These are phyloP conservation scores for Pheosia tremula DNA, from an alignment of 2,888 invertebrate species.

Conservation along the genomic window DNA sequence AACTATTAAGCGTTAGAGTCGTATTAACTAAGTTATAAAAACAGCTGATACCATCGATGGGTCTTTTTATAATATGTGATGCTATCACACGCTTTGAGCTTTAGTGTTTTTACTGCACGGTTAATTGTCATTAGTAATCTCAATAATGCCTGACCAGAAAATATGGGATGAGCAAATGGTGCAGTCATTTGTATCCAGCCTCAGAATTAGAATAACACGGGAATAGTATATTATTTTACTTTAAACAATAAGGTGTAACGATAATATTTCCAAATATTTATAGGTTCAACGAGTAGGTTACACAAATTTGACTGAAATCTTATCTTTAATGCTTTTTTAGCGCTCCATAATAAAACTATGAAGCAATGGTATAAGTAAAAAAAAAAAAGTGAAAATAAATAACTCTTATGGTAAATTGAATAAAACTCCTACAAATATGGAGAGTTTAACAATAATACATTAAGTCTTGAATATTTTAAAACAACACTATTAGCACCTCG, in stretches of 20 bases:
- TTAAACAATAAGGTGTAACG: no score
- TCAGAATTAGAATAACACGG: no score
- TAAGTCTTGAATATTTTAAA: not conserved
- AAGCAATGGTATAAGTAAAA: no score
- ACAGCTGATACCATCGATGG: conserved; percentile 3
- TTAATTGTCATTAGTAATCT: conserved; percentile 1
- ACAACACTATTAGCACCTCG: not conserved
- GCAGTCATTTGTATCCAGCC: not conserved
- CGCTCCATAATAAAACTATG: no score
- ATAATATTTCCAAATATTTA: no score
- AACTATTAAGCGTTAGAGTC: not conserved
- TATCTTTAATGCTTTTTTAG: no score
- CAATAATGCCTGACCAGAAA: not conserved
- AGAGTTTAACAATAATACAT: not conserved
- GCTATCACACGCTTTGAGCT: not conserved
- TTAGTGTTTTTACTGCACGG: not conserved
- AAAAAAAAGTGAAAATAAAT: no score
- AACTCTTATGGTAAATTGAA: no score
- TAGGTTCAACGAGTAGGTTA: no score
- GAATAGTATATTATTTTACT: no score
- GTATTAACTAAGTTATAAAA: conserved; percentile 6
- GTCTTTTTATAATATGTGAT: not conserved
- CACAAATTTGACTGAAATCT: no score
- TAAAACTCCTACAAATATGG: no score
- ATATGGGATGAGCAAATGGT: not conserved